A percentile compares a stretch with the other conserved stretches of the same genome.
These are phyloP conservation scores for Botia kubotai DNA, from an alignment of 2,797 vertebrate genomes.

Conservation along the genomic window DNA sequence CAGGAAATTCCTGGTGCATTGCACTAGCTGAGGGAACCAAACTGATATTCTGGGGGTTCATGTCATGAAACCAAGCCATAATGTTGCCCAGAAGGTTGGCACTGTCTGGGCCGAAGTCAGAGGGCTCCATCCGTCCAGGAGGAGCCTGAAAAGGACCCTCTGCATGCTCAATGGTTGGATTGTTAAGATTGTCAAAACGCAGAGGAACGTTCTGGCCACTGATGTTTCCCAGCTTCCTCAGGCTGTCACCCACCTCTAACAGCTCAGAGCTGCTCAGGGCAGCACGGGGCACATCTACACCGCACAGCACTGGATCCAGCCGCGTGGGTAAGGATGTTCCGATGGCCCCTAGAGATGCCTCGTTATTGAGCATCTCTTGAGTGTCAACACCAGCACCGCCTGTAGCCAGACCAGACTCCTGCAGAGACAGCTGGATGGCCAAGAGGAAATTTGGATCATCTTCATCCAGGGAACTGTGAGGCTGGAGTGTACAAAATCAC, in stretches of 20 bases:
- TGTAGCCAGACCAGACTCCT: slow-evolving; percentile 88
- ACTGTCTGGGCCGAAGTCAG: slow-evolving; percentile 82
- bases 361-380: slow-evolving; percentile 84
- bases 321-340: slow-evolving; percentile 93
- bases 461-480: slow-evolving; percentile 91
- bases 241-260: slow-evolving; percentile 89
- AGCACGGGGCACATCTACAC: slow-evolving; percentile 81
- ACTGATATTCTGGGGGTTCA: slow-evolving; percentile 95
- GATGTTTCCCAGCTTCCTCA: slow-evolving; percentile 84
- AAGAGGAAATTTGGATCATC: slow-evolving; percentile 98
- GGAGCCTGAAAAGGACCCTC: slow-evolving; percentile 81
- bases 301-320: slow-evolving; percentile 82
- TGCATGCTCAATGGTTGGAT: slow-evolving; percentile 75
- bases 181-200: slow-evolving; percentile 73
- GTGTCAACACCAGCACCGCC: slow-evolving; percentile 74
- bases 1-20: slow-evolving; percentile 67
- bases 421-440: slow-evolving; percentile 96
- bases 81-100: slow-evolving; percentile 97
- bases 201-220: slow-evolving; percentile 76
- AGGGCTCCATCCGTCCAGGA: slow-evolving; percentile 83
- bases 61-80: slow-evolving; percentile 99
- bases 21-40: slow-evolving; percentile 86
- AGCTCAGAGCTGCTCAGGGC: slow-evolving; percentile 94
- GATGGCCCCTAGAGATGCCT: slow-evolving; percentile 90
- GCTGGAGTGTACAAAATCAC: slow-evolving; percentile 73